phyloP scores from a whole-genome alignment of 2,113 vertebrate species.

The Barbus barbus region DNA sequence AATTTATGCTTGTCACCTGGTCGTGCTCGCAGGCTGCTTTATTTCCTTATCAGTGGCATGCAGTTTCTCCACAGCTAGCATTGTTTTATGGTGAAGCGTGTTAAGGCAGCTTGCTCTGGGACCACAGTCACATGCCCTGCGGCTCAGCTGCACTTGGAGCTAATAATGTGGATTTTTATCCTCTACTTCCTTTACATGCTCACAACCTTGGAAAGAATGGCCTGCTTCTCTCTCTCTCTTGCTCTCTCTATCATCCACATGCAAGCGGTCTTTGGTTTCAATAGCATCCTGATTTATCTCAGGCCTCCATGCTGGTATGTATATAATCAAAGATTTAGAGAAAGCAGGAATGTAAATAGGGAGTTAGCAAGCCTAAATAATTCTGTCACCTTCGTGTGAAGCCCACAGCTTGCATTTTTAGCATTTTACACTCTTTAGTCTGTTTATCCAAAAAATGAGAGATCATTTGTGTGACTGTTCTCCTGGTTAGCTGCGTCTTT shows the following conservation, averaged over 20 bases:
- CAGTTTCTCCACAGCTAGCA: slow-evolving; percentile 71
- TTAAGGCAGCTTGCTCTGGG: slow-evolving; percentile 57
- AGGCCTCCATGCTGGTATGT: slow-evolving; percentile 9
- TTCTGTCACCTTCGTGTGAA: background rate
- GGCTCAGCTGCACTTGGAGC: slow-evolving; percentile 59
- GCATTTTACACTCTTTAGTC: slow-evolving; percentile 35
- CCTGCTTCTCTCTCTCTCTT: slow-evolving; percentile 2
- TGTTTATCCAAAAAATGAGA: slow-evolving; percentile 37
- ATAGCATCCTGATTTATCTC: slow-evolving; percentile 36
- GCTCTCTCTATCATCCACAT: background rate
- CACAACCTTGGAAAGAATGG: slow-evolving; percentile 20
- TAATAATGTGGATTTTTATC: slow-evolving; percentile 54
- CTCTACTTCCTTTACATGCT: slow-evolving; percentile 41
- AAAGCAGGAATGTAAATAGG: slow-evolving; percentile 30
- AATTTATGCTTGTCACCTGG: slow-evolving; percentile 77
- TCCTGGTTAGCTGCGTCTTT: slow-evolving; percentile 19
- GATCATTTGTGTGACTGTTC: slow-evolving; percentile 22
- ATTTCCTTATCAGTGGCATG: slow-evolving; percentile 73
- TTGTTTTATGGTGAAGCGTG: slow-evolving; percentile 67
- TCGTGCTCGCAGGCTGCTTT: slow-evolving; percentile 62
- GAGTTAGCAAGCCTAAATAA: background rate
- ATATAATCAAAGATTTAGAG: slow-evolving; percentile 40
- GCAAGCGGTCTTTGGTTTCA: slow-evolving; percentile 4
- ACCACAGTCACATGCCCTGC: slow-evolving; percentile 59
- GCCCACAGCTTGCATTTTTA: background rate